Base-by-base conservation (phyloP, 2,888 invertebrate genomes). In the Prenolepis imparis region DNA sequence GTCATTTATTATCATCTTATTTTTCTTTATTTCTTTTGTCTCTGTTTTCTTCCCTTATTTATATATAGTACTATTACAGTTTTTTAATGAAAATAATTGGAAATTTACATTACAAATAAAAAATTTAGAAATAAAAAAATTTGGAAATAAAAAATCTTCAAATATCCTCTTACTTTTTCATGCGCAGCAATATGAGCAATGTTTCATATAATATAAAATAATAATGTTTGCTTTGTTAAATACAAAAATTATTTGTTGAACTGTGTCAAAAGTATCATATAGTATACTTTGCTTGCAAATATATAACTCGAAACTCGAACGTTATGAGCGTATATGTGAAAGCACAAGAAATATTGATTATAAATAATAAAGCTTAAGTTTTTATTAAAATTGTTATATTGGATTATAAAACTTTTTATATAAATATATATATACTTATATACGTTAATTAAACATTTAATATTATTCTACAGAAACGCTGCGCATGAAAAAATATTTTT, bases 361-460 rank as follows among this genome's bases (percentile, higher is more conserved):
- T 12, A 3, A 61, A 28, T 6, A 28, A 59, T 59, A 24, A 75
- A 64, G 18, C 18, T 18, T 36, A 32, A 12, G 2, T n/a, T 41
- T 52, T 18, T n/a, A 48, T 74, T 44, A 2, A 39, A n/a, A 36
- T 41, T 28, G 39, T 3, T 39, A 6, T n/a, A 39, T 24, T 52
- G 3, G 4, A 28, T 36, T 48, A 15, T 24, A 4, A 75, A 52
- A 18, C 39, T 1, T n/a, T 28, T 55, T 44, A 3, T 32, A 15
- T n/a, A 6, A 9, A 57, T 57, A 57, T 74, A 57, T 57, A 57
- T 74, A 74, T 61, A n/a, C 1, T 74, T 21, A 21, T 59, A 32
- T 0, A n/a, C 18, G 12, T 28, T 66, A 24, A 28, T n/a, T 39
- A 66, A 75, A 67, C 55, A 57, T 48, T 74, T 15, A 21, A 36